phyloP scores from a whole-genome alignment of 2,797 vertebrate species.

The Dendrocincla fuliginosa region DNA sequence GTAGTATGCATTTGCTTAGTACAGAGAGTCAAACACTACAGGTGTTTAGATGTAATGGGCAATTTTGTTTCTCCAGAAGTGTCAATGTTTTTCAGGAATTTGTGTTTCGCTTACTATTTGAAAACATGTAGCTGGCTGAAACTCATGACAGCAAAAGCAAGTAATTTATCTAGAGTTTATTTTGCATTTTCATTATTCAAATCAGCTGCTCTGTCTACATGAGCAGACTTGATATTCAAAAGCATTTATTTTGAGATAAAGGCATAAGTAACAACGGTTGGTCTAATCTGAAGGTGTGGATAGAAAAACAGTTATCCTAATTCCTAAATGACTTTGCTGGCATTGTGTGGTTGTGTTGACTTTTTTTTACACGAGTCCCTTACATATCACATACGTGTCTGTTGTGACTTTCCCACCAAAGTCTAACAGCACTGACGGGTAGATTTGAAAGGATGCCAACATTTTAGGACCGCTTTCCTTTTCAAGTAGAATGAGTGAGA shows the following conservation, averaged over 20 bases:
- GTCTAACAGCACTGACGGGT: not conserved
- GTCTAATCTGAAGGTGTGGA: not conserved
- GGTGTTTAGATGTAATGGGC: not conserved
- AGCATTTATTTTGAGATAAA: not conserved
- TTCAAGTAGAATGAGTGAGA: not conserved
- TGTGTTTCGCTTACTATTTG: not conserved
- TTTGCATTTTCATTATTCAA: not conserved
- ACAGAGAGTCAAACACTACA: not conserved
- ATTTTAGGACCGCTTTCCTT: not conserved
- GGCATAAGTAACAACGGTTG: not conserved
- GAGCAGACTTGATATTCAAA: not conserved
- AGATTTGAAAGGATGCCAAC: not conserved
- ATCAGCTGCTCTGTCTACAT: not conserved
- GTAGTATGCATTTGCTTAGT: not conserved
- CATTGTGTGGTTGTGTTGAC: not conserved
- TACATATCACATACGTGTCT: not conserved
- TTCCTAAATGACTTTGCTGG: not conserved
- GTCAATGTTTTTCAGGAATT: not conserved
- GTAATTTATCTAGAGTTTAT: not conserved
- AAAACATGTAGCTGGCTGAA: not conserved
- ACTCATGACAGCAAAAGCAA: not conserved
- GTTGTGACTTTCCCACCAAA: not conserved
- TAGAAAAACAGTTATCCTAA: not conserved
- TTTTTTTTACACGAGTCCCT: rapidly evolving
- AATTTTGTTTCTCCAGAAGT: not conserved